Base-by-base conservation (phyloP, 2,797 vertebrate genomes). In the Synanceia verrucosa region DNA sequence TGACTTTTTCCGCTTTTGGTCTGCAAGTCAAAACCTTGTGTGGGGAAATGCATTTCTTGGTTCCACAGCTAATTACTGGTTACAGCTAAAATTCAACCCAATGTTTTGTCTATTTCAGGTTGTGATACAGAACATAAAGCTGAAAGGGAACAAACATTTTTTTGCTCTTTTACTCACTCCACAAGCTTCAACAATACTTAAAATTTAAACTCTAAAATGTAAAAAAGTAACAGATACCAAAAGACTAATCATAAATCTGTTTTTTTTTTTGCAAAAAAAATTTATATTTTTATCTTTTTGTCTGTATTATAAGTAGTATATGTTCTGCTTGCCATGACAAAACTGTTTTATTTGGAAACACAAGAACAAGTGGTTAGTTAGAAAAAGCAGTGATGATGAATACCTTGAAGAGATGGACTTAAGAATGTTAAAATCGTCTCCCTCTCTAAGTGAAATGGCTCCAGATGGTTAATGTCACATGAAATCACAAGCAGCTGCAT, bases 31-130 rank as follows among this genome's bases (percentile, higher is more conserved):
- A 79, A 87, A 81, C 67, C 64, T 75, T 78, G 67, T 76, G 79
- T 79, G 81, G 72, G 44, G 83, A 86, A 89, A 83, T 69, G 76
- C 83, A 86, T 89, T 89, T 90, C 66, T 86, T 52, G 67, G 67
- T 87, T 80, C 81, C 73, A 65, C 86, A 75, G 73, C 76, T 90
- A 89, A 92, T 91, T 91, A 81, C 82, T 84, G 69, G 89, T 91
- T 92, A 70, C 63, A 63, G 56, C 65, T 77, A 53, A 79, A 72
- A 83, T 87, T 66, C 63, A 74, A 66, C 69, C 82, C 77, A 66
- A 58, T 82, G 76, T 86, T 87, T 81, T 86, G 84, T 85, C 84
- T 78, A 84, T 84, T 89, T 89, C 73, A 84, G 83, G 65, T 86
- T 84, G 23, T 80, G 63, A 90, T 83, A 64, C 68, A 75, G 65